These are phyloP conservation scores for Cordilura impudica DNA, from an alignment of 2,888 invertebrate species.

Conservation along the genomic window DNA sequence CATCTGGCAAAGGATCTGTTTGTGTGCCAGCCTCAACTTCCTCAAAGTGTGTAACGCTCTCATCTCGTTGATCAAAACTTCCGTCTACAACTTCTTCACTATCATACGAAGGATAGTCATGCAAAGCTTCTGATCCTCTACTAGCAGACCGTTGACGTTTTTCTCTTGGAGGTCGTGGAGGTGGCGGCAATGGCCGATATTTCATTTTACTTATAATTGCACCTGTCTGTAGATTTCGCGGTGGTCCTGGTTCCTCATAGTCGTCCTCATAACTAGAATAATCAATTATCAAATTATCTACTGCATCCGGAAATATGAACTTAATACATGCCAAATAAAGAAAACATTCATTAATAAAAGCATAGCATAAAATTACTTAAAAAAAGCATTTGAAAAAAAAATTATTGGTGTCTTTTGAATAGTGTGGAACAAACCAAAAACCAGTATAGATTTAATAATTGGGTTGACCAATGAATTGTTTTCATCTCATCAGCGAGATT, in stretches of 20 bases:
- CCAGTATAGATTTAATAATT: too few relatives aligned
- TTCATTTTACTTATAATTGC: conserved; percentile 90
- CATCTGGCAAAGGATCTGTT: conserved; percentile 90
- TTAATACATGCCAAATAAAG: conserved; percentile 37
- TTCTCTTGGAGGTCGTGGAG: conserved; percentile 88
- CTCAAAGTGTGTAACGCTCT: conserved; percentile 64
- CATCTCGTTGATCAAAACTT: conserved; percentile 67
- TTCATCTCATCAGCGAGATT: too few relatives aligned
- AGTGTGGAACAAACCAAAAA: conserved; percentile 38
- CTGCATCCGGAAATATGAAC: conserved; percentile 6
- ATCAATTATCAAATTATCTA: conserved; percentile 32
- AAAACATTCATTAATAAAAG: conserved; percentile 23
- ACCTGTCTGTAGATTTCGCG: conserved; percentile 85
- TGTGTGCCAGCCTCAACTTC: conserved; percentile 90
- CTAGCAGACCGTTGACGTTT: conserved; percentile 75
- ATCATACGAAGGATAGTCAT: conserved; percentile 70
- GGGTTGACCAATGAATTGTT: too few relatives aligned
- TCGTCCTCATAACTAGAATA: conserved; percentile 72
- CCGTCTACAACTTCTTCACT: conserved; percentile 72
- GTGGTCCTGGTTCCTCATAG: conserved; percentile 79
- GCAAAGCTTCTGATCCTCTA: conserved; percentile 61
- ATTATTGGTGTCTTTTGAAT: conserved; percentile 33
- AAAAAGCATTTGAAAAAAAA: conserved; percentile 24
- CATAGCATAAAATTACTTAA: conserved; percentile 26
- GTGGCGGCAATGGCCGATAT: conserved; percentile 90